Conservation (phyloP, 2,888 invertebrate genomes). For the Trachelus troglodyta region DNA sequence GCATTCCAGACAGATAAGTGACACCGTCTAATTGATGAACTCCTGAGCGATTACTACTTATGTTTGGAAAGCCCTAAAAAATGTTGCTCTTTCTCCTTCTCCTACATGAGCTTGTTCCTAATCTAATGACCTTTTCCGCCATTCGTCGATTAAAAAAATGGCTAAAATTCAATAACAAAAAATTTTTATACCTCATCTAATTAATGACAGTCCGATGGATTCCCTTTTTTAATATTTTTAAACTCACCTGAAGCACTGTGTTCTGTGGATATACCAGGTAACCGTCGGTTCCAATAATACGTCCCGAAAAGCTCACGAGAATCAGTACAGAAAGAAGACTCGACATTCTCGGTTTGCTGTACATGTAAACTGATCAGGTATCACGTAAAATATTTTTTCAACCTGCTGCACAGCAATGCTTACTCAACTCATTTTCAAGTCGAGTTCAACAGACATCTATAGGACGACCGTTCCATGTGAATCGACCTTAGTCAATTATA, state of each 20-base stretch:
- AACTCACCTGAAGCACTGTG: slow-evolving; percentile 55
- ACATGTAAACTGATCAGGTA: not conserved
- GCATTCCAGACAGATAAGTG: slow-evolving; percentile 29
- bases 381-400: not conserved
- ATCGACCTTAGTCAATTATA: not conserved
- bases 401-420: not conserved
- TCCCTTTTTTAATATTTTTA: not conserved
- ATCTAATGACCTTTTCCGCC: not conserved
- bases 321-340: not conserved
- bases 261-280: slow-evolving; percentile 49
- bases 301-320: not conserved
- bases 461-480: not conserved
- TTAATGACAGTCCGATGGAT: too few species aligned
- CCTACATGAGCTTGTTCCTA: not conserved
- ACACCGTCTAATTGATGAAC: slow-evolving; percentile 34
- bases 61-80: slow-evolving; percentile 32
- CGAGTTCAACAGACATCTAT: not conserved
- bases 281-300: not conserved
- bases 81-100: slow-evolving; percentile 10
- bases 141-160: not conserved
- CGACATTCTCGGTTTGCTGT: not conserved
- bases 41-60: slow-evolving; percentile 29
- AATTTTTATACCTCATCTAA: not conserved
- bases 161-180: not conserved
- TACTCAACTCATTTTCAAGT: not conserved